These are phyloP conservation scores for Danio rerio DNA, from an alignment of 2,113 vertebrate genomes.

Conservation along the genomic window DNA sequence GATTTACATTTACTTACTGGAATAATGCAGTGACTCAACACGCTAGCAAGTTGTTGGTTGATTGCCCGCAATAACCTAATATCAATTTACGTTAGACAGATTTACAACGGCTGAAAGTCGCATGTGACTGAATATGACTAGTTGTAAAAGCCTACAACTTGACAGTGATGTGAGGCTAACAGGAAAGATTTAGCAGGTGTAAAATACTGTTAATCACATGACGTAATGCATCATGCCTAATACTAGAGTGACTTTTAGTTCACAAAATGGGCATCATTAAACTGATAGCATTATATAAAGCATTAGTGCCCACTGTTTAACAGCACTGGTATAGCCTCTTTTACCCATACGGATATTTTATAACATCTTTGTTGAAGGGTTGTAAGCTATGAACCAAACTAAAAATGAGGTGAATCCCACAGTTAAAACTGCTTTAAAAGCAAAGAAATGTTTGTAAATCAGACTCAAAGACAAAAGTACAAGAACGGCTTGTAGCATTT, in stretches of 20 bases:
- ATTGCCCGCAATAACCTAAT: background rate
- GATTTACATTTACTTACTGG: background rate
- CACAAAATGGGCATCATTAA: background rate
- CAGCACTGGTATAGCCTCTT: too few relatives aligned
- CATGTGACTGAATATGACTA: background rate
- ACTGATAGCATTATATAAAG: background rate
- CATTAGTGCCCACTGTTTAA: too few relatives aligned
- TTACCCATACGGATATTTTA: too few relatives aligned
- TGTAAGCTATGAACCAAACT: too few relatives aligned
- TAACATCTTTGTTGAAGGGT: too few relatives aligned
- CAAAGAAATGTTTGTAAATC: too few relatives aligned
- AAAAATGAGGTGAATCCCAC: too few relatives aligned
- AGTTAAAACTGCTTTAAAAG: too few relatives aligned
- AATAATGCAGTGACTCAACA: background rate
- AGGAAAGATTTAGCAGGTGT: conserved; percentile 22
- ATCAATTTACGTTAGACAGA: background rate
- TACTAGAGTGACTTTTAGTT: background rate
- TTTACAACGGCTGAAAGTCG: conserved; percentile 3
- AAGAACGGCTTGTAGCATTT: too few relatives aligned
- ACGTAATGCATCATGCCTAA: background rate
- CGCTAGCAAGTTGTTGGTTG: background rate
- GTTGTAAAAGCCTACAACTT: conserved; percentile 30
- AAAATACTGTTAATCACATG: conserved; percentile 16
- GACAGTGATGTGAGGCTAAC: conserved; percentile 33
- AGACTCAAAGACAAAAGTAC: too few relatives aligned